Base-by-base conservation (phyloP, 2,888 invertebrate species). In the Drosophila rellima region DNA sequence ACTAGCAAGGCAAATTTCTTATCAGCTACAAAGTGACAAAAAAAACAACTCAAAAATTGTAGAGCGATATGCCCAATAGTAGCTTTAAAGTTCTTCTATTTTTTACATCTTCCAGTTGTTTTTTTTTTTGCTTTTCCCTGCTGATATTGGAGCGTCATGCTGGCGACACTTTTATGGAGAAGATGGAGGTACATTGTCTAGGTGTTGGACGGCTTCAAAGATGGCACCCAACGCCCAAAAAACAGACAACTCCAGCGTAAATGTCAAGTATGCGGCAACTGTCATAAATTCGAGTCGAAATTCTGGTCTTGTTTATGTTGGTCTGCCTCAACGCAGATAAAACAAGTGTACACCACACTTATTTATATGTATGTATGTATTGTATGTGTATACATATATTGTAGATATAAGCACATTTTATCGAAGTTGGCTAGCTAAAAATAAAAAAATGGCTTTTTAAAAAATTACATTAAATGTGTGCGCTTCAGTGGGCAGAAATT, bases 391-490 rank as follows among this genome's bases (percentile, higher is more conserved):
- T 55, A 29, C 40, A 31, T 63, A 13, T 18, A 15, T 52, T 29
- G n/a, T 33, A 44, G 40, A 51, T 64, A 59, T 61, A 61, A 57
- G 72, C 51, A 56, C 45, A 47, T 65, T 61, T 70, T 74, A 65
- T 76, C 69, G 52, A 64, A 62, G 57, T 31, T 60, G 74, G 55
- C 68, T 73, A 39, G 75, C 78, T 77, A 60, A 56, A 74, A 79
- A 81, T 26, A 82, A 47, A 42, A 45, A 17, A 29, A 80, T 74
- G 63, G 70, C 78, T 78, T 88, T 88, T 86, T 81, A 82, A 80
- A 86, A 84, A 88, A 84, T 84, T 88, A 84, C 84, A 84, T 88
- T 84, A 78, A 86, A 83, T 84, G 80, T 78, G 69, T 86, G 63
- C 87, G 89, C 88, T 80, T 80, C 87, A 84, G 87, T 86, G 88